Evolutionary conservation across 2,888 invertebrate species (phyloP).

Genomic region (Timema podura): DNA sequence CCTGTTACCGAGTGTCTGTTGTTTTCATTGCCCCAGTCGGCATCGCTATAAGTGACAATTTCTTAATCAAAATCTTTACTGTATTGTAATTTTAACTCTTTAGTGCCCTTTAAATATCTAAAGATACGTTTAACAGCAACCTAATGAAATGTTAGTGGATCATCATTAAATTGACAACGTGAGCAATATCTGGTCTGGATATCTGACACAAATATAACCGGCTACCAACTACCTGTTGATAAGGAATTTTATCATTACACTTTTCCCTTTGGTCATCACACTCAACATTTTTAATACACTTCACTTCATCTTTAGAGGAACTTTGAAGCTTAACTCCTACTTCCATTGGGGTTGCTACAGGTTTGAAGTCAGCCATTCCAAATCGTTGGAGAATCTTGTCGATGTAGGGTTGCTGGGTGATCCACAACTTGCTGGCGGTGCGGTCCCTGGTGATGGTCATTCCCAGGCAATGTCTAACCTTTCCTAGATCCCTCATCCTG

Average conservation of each 20-base stretch:
- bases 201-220: too few relatives aligned
- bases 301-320: neutral
- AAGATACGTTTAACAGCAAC: neutral
- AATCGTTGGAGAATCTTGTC: neutral
- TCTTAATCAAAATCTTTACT: neutral
- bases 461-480: conserved; percentile 1
- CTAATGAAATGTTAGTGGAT: neutral
- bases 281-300: too few relatives aligned
- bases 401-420: neutral
- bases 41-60: conserved; percentile 2
- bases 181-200: conserved; percentile 8
- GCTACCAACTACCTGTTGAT: neutral
- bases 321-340: neutral
- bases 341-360: conserved; percentile 10
- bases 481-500: neutral
- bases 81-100: neutral
- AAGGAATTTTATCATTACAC: neutral
- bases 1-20: conserved; percentile 10
- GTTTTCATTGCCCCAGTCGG: neutral
- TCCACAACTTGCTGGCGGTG: neutral
- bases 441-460: conserved; percentile 6
- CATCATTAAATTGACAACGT: neutral
- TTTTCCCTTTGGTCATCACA: neutral
- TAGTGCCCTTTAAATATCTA: conserved; percentile 5
- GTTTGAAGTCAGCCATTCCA: conserved; percentile 5